Conservation (phyloP, 1,140 invertebrate genomes). For the Melitaea cinxia region DNA sequence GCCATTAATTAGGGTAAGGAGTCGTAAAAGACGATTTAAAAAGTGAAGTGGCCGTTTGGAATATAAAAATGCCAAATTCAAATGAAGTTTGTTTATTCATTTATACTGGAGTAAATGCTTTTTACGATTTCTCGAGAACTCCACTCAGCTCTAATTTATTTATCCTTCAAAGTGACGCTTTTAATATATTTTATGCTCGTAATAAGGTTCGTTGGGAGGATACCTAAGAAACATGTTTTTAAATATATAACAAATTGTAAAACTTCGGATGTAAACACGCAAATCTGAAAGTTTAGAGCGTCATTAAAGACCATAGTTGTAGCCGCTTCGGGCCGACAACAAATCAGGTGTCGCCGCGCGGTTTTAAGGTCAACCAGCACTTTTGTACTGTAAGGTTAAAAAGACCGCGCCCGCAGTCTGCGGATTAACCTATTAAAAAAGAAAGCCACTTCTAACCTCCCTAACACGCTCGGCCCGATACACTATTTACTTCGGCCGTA, state of each 20-base stretch:
- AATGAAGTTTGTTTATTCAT: slow-evolving; percentile 35
- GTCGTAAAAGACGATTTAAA: slow-evolving; percentile 74
- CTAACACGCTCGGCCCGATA: slow-evolving; percentile 37
- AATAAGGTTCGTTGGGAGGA: not conserved
- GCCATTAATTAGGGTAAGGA: slow-evolving; percentile 70
- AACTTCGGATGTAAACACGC: slow-evolving; percentile 32
- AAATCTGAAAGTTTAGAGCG: slow-evolving; percentile 14
- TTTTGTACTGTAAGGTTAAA: slow-evolving; percentile 63
- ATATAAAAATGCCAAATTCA: slow-evolving; percentile 55
- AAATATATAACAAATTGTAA: not conserved
- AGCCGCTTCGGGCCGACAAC: slow-evolving; percentile 28
- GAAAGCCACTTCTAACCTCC: slow-evolving; percentile 54
- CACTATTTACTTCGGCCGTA: slow-evolving; percentile 48
- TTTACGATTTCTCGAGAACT: not conserved
- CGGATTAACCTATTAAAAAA: slow-evolving; percentile 60
- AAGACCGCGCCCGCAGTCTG: slow-evolving; percentile 65
- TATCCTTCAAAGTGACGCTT: no score
- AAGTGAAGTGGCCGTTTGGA: slow-evolving; percentile 52
- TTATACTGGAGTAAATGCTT: not conserved
- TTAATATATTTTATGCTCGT: no score
- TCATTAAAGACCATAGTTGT: slow-evolving; percentile 27
- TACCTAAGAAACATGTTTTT: not conserved
- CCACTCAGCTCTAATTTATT: not conserved
- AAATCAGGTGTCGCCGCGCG: slow-evolving; percentile 39
- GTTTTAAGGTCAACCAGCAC: slow-evolving; percentile 73